These are phyloP conservation scores for Troglohyphantes excavatus DNA, from an alignment of 2,888 invertebrate genomes.

Conservation along the genomic window DNA sequence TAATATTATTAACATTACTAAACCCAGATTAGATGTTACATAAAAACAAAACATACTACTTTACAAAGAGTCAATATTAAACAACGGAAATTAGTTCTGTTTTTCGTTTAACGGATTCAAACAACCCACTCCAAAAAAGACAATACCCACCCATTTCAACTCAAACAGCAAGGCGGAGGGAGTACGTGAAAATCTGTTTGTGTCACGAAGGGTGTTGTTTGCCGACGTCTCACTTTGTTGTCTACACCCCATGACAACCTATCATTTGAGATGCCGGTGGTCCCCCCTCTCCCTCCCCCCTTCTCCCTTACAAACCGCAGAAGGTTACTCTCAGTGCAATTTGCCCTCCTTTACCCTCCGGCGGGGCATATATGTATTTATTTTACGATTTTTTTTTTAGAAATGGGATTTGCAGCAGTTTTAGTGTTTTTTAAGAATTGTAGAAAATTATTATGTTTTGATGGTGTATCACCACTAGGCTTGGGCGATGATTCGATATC, in stretches of 20 bases:
- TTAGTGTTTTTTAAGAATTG: no score
- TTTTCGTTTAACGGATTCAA: no score
- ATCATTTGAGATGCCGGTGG: constrained; percentile 71
- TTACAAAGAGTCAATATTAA: no score
- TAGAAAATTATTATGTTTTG: no score
- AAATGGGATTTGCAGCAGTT: no score
- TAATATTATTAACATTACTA: no score
- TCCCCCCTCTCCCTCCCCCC: not conserved
- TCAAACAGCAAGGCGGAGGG: not conserved
- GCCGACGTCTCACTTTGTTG: constrained; percentile 71
- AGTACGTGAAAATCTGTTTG: constrained; percentile 36
- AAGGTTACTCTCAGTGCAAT: not conserved
- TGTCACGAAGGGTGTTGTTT: constrained; percentile 60
- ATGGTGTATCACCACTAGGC: no score
- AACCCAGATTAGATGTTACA: no score
- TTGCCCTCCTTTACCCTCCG: not conserved
- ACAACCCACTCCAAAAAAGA: not conserved
- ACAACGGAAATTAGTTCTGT: no score
- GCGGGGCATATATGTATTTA: not conserved
- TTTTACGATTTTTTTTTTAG: no score
- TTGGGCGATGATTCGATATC: no score
- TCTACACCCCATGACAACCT: constrained; percentile 73
- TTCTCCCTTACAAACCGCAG: constrained; percentile 35
- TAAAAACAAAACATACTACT: no score
- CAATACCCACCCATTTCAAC: not conserved